Base-by-base conservation (phyloP, 1,140 invertebrate species). In the Drosophila ironensis region DNA sequence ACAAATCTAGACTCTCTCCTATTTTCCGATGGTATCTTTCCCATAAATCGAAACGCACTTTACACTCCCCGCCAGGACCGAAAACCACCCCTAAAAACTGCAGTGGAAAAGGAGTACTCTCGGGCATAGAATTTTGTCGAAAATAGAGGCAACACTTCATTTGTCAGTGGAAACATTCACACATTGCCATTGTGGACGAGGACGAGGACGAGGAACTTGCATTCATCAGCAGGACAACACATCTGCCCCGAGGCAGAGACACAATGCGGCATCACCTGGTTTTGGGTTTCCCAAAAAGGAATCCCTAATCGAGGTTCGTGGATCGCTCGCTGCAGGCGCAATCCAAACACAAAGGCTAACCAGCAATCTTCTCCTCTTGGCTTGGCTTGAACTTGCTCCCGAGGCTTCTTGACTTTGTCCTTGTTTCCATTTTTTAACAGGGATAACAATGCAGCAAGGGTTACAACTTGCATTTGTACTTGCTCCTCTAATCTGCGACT, bases 361-460 rank as follows among this genome's bases (percentile, higher is more conserved):
- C n/a, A 42, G 38, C 38, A 48, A 17, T 69, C 46, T 20, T 44
- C n/a, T 14, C 14, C 7, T 41, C 44, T 30, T 41, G 14, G 16
- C 20, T 37, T 50, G 40, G 12, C 0, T 37, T 46, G 22, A 45
- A 71, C 72, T 82, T 76, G 52, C 56, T 66, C 41, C 60, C 37
- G 68, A 66, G 76, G 78, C 78, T 86, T 84, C 80, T 86, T 84
- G 80, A 86, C 80, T 86, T 84, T 54, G 8, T 11, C 27, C 12
- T 37, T 16, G 6, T 25, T 14, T 40, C 37, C 25, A 16, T 33
- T 3, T 16, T 35, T 48, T 11, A 25, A 5, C 6, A 17, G 35
- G n/a, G 19, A 12, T 38, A 81, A 74, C 68, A 82, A 82, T 66
- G 68, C 67, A 75, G 17, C n/a, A n/a, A n/a, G n/a, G n/a, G n/a